A percentile compares a stretch with the other conserved stretches of the same genome.
phyloP scores from a whole-genome alignment of 2,888 invertebrate genomes.

The Oligia latruncula region DNA sequence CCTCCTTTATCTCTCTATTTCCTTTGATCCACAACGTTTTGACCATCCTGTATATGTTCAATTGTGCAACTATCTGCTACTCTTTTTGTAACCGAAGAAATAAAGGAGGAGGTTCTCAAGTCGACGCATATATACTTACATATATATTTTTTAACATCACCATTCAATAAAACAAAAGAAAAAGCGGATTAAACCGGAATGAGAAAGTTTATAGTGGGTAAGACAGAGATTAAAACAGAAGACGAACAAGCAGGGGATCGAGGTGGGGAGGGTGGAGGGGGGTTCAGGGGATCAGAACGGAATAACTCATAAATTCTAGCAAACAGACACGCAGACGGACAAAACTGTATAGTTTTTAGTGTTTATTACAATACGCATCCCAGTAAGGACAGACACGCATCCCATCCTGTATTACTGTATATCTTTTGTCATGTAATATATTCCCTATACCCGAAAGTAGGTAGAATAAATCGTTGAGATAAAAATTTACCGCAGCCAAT shows the following conservation, averaged over 20 bases:
- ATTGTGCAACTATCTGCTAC: neutral
- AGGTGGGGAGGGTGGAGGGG: too few relatives aligned
- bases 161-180: neutral
- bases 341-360: neutral
- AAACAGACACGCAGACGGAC: neutral
- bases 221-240: too few relatives aligned
- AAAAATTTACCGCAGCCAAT: conserved; percentile 78
- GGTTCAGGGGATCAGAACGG: too few relatives aligned
- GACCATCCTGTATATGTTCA: too few relatives aligned
- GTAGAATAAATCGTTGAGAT: conserved; percentile 82
- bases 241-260: too few relatives aligned
- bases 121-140: neutral
- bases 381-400: conserved; percentile 23
- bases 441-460: conserved; percentile 78
- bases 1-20: too few relatives aligned
- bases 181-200: too few relatives aligned
- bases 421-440: conserved; percentile 76
- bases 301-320: too few relatives aligned
- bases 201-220: too few relatives aligned
- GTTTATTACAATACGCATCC: conserved; percentile 1
- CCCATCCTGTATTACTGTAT: conserved; percentile 15
- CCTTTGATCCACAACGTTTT: too few relatives aligned
- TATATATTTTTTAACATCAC: neutral
- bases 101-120: neutral
- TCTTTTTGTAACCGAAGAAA: too few relatives aligned